Evolutionary conservation across 2,797 vertebrate genomes (phyloP).

Genomic region (Dryobates pubescens): DNA sequence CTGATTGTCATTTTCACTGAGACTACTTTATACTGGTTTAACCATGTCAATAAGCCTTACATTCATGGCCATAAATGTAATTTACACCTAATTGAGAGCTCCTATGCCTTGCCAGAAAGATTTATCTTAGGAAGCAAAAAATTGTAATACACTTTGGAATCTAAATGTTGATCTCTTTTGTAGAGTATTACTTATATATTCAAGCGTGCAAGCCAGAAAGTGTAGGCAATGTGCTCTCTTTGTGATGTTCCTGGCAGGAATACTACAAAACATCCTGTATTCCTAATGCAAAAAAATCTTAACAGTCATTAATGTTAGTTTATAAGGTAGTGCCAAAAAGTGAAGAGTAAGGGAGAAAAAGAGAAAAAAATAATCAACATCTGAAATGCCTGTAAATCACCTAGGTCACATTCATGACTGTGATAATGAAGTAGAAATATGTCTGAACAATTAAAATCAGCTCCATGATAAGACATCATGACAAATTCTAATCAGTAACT

Average conservation of each 20-base stretch:
- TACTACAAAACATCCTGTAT: neutral
- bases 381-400: neutral
- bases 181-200: neutral
- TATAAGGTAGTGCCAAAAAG: neutral
- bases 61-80: slow-evolving; percentile 57
- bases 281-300: neutral
- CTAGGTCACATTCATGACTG: rapidly evolving
- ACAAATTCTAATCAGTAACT: neutral
- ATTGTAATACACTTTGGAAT: slow-evolving; percentile 13
- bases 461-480: neutral
- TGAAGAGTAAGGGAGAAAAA: neutral
- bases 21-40: slow-evolving; percentile 52
- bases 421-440: neutral
- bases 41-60: slow-evolving; percentile 62
- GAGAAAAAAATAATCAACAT: neutral
- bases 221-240: neutral
- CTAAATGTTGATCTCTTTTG: slow-evolving; percentile 15
- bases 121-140: slow-evolving; percentile 13
- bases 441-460: neutral
- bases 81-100: slow-evolving; percentile 55
- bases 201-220: neutral
- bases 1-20: slow-evolving; percentile 62
- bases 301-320: neutral
- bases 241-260: neutral
- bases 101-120: slow-evolving; percentile 27